Evolutionary conservation across 2,888 invertebrate species (phyloP).

Genomic region (Boloria euphrosyne): DNA sequence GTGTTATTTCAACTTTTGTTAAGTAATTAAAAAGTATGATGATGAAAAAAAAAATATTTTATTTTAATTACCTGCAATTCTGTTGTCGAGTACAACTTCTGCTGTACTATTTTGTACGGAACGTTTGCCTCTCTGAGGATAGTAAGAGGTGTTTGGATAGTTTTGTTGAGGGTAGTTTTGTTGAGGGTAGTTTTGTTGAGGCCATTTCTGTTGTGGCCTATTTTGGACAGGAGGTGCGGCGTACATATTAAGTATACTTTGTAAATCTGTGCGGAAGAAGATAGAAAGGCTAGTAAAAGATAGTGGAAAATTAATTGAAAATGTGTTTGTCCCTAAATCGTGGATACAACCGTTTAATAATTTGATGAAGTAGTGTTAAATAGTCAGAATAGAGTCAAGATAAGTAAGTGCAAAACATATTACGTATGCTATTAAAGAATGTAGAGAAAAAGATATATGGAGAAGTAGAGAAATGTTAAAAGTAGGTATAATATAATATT

Average conservation of each 20-base stretch:
- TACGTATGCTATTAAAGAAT: too few species aligned
- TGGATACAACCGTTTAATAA: too few species aligned
- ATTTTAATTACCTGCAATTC: conserved; percentile 53
- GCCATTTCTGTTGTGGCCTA: conserved; percentile 14
- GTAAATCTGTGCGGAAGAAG: conserved; percentile 41
- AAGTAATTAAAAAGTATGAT: background rate
- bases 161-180: too few species aligned
- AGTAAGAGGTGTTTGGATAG: conserved; percentile 17
- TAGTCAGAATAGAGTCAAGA: too few species aligned
- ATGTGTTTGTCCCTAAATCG: too few species aligned
- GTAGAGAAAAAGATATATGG: too few species aligned
- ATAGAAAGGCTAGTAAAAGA: conserved; percentile 2
- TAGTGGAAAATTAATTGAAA: too few species aligned
- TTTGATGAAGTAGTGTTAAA: too few species aligned
- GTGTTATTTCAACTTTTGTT: background rate
- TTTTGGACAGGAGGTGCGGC: conserved; percentile 35
- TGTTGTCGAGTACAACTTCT: conserved; percentile 47
- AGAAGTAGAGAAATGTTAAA: background rate
- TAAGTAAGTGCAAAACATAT: too few species aligned
- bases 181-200: conserved; percentile 16
- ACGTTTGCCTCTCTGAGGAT: conserved; percentile 32
- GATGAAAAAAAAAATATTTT: background rate
- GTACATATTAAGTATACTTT: conserved; percentile 43
- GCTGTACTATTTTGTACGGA: conserved; percentile 37
- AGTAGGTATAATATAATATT: background rate